Percentiles rank a stretch among this genome's conserved stretches.
Conservation (phyloP, 2,113 vertebrate species). For the Ceyx cyanopectus region DNA sequence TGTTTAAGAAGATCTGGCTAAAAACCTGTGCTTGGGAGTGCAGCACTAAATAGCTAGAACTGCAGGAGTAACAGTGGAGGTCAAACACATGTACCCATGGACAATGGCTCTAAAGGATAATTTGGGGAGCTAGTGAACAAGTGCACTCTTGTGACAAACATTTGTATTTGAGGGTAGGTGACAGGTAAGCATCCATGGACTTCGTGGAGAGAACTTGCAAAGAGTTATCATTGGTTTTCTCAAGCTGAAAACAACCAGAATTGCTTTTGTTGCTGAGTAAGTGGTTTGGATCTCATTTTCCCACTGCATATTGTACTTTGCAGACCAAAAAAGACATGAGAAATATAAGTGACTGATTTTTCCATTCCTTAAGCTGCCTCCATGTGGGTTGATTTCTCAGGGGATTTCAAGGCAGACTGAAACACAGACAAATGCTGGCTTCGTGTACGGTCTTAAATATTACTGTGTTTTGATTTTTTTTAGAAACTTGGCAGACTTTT, state of each 20-base stretch:
- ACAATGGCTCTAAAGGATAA: neutral
- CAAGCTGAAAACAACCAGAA: slow-evolving; percentile 5
- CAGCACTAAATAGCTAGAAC: neutral
- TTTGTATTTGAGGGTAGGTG: neutral
- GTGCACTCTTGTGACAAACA: neutral
- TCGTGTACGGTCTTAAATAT: slow-evolving; percentile 44
- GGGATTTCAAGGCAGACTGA: slow-evolving; percentile 74
- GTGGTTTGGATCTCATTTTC: slow-evolving; percentile 51
- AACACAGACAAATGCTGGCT: slow-evolving; percentile 69
- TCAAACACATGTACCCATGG: accelerated
- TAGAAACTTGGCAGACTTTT: slow-evolving; percentile 69
- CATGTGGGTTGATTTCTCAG: slow-evolving; percentile 67
- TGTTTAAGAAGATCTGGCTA: neutral
- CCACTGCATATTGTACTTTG: slow-evolving; percentile 34
- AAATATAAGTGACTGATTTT: slow-evolving; percentile 70
- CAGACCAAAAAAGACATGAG: slow-evolving; percentile 63
- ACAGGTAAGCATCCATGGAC: neutral
- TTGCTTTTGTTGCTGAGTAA: neutral
- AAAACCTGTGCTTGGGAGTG: neutral
- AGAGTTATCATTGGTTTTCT: neutral
- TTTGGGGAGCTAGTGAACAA: neutral
- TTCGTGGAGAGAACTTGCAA: neutral
- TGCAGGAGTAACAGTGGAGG: neutral
- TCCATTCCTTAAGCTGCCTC: slow-evolving; percentile 68
- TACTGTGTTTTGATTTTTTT: slow-evolving; percentile 72